Evolutionary conservation across 1,140 invertebrate species (phyloP), one percentile per base, ranked within the genome.

Genomic region (Parapsyche elsis): DNA sequence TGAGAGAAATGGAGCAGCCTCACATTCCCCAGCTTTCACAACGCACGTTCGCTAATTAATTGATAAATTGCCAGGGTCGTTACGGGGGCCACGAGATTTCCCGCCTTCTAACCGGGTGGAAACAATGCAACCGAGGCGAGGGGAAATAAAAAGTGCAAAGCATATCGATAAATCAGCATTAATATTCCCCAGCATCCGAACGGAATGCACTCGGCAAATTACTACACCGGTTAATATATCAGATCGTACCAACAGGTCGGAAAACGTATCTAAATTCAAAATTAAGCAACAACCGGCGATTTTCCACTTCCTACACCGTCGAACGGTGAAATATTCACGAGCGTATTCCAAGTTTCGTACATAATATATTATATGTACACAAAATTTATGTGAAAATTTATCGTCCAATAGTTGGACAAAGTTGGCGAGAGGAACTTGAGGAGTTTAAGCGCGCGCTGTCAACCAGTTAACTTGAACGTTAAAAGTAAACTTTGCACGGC

Each of bases 1-100:
- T 71, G 67, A 38, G 38, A 71, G 26, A 30, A 30, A 38, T 30
- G 67, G 26, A 7, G 0, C 38, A 71, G 67, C n/a, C 23, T 24
- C 24, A 71, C 67, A 71, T 74, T 49, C 26, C 71, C 71, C 9
- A 10, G 38, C 21, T 45, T 45, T 67, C 64, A 67, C 16, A 21
- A 21, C 24, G 16, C 16, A 67, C 64, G 10, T 5, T 16, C 64
- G 46, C 71, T 74, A 74, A 74, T 74, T 74, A 74, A 74, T 74
- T 74, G 71, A 74, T 74, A 46, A 74, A 74, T 74, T 74, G 19
- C 71, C 24, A 10, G 71, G 45, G 71, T 30, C 38, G 71, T 38
- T 46, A 21, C n/a, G 38, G 45, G 38, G 64, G 64, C 23, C 24
- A 21, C 53, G 53, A 16, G 14, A 57, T 57, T 57, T 57, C 53